A percentile compares a stretch with the other conserved stretches of the same genome.
Conservation (phyloP, 2,113 vertebrate genomes). For the Asarcornis scutulata region DNA sequence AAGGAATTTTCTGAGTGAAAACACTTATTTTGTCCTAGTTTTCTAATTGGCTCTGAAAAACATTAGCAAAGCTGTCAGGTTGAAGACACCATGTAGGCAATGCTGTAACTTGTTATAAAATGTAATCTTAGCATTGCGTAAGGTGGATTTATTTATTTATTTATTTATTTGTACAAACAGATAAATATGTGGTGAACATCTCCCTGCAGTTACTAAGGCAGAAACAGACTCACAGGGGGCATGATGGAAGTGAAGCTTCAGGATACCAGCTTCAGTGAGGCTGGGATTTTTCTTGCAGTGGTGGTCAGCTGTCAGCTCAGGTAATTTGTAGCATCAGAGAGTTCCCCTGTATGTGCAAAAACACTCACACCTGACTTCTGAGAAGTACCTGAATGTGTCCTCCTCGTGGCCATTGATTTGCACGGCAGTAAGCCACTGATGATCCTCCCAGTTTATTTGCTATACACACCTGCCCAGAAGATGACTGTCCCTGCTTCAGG, state of each 20-base stretch:
- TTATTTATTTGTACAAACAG: background rate
- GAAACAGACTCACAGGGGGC: background rate
- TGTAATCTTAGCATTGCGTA: background rate
- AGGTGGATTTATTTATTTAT: background rate
- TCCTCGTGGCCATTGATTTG: background rate
- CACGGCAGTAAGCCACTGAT: fast-evolving
- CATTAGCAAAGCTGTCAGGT: background rate
- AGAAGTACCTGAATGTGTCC: background rate
- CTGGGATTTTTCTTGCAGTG: background rate
- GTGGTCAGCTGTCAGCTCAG: background rate
- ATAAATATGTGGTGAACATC: fast-evolving
- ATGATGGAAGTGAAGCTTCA: background rate
- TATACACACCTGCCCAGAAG: background rate
- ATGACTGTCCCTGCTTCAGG: background rate
- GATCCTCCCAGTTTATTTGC: background rate
- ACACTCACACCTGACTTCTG: background rate
- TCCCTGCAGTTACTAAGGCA: background rate
- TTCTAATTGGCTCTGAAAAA: background rate
- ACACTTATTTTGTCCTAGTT: background rate
- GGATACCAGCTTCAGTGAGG: background rate
- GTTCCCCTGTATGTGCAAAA: background rate
- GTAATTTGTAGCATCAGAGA: background rate
- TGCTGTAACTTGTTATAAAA: background rate
- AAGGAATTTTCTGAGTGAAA: background rate
- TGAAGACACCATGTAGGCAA: background rate